phyloP scores from a whole-genome alignment of 2,888 invertebrate species.

The Pristionchus exspectatus region DNA sequence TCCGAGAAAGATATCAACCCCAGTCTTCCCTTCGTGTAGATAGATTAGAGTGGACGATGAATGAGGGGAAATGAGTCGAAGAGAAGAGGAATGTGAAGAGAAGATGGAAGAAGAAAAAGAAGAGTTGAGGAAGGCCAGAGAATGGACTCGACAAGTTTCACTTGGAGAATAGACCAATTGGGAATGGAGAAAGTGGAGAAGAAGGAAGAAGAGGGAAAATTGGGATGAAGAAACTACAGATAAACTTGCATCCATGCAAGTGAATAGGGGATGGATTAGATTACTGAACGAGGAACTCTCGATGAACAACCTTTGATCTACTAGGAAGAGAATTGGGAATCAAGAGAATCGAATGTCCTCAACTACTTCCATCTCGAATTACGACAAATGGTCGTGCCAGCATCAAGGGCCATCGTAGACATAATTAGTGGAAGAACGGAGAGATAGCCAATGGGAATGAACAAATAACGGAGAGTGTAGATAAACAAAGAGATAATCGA shows the following conservation, averaged over 20 bases:
- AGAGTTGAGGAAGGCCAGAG: constrained; percentile 47
- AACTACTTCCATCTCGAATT: not conserved
- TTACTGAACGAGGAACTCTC: not conserved
- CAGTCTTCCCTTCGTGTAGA: not conserved
- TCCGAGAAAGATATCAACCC: constrained; percentile 28
- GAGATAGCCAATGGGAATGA: not conserved
- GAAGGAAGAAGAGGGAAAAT: not conserved
- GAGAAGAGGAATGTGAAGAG: constrained; percentile 8
- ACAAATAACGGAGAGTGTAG: not conserved
- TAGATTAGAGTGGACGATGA: constrained; percentile 40
- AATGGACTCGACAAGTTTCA: constrained; percentile 19
- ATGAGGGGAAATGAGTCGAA: constrained; percentile 42
- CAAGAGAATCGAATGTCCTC: not conserved
- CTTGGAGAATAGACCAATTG: constrained; percentile 55
- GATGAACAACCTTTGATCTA: not conserved
- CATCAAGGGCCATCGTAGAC: not conserved
- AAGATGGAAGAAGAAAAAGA: not conserved
- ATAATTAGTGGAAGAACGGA: not conserved
- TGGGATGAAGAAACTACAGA: constrained; percentile 44
- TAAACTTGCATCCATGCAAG: constrained; percentile 4
- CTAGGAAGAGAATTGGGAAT: not conserved
- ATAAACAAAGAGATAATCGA: not conserved
- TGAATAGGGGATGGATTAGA: not conserved
- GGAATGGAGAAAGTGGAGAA: not conserved
- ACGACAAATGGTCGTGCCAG: not conserved